Conservation (phyloP, 2,888 invertebrate species). For the Beris morrisii region DNA sequence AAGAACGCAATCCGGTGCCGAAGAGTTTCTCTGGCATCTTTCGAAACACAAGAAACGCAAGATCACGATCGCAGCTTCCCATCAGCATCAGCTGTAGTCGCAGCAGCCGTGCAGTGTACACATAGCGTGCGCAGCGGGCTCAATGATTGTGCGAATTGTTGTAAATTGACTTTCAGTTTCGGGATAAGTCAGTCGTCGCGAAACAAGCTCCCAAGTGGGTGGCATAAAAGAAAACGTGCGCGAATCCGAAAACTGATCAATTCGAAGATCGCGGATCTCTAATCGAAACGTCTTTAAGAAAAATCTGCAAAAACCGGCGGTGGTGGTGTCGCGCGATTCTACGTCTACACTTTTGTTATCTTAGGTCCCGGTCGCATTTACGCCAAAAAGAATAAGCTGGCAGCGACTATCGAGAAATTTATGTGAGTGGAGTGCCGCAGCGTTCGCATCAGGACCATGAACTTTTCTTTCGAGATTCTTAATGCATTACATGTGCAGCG, state of each 20-base stretch:
- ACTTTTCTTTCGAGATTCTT: constrained; percentile 27
- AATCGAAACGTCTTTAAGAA: constrained; percentile 1
- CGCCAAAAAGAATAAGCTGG: no score
- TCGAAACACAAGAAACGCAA: no score
- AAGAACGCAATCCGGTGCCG: no score
- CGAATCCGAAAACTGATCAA: constrained; percentile 17
- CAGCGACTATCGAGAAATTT: neutral
- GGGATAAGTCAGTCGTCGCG: constrained; percentile 28
- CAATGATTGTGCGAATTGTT: constrained; percentile 11
- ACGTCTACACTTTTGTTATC: constrained; percentile 1
- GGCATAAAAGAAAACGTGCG: constrained; percentile 7
- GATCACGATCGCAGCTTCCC: no score
- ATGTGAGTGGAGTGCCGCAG: constrained; percentile 16
- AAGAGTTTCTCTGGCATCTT: no score
- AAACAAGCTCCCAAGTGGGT: constrained; percentile 18
- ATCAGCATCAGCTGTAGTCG: no score
- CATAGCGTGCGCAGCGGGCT: no score
- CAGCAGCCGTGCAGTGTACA: no score
- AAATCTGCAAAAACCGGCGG: no score
- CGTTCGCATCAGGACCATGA: constrained; percentile 25
- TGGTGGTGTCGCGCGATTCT: constrained; percentile 20
- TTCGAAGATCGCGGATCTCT: constrained; percentile 5
- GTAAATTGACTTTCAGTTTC: constrained; percentile 30
- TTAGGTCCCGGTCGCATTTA: neutral
- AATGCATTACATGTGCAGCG: constrained; percentile 13